Conservation (phyloP, 2,113 vertebrate species). For the Cettia cetti region DNA sequence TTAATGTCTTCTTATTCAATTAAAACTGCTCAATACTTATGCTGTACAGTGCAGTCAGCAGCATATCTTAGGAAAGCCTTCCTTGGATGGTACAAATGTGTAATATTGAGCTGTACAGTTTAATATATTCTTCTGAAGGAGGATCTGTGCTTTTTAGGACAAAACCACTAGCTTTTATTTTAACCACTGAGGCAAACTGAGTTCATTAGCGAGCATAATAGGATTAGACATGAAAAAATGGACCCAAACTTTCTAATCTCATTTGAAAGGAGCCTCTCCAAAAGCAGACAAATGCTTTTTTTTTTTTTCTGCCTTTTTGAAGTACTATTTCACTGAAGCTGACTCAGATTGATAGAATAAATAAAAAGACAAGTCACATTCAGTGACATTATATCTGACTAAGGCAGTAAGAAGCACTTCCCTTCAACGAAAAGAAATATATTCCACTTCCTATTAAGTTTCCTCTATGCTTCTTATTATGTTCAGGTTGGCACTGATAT, state of each 20-base stretch:
- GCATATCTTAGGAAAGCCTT: not conserved
- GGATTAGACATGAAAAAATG: constrained; percentile 59
- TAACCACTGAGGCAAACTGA: constrained; percentile 52
- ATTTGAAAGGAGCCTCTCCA: constrained; percentile 55
- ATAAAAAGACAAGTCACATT: constrained; percentile 47
- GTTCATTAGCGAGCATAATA: constrained; percentile 66
- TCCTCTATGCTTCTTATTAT: constrained; percentile 8
- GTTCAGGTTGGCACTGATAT: constrained; percentile 14
- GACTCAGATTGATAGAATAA: constrained; percentile 53
- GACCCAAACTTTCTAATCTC: constrained; percentile 52
- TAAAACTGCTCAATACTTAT: constrained; percentile 13
- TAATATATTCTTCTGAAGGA: constrained; percentile 41
- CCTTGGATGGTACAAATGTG: not conserved
- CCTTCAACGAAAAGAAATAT: constrained; percentile 1
- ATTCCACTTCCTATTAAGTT: constrained; percentile 41
- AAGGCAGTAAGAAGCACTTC: constrained; percentile 31
- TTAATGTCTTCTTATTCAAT: constrained; percentile 50
- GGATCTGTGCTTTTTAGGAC: constrained; percentile 45
- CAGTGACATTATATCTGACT: constrained; percentile 48
- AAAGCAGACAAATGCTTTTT: constrained; percentile 48
- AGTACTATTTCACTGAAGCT: constrained; percentile 5
- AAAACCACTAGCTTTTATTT: constrained; percentile 43
- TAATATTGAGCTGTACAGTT: not conserved
- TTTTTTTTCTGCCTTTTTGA: constrained; percentile 43
- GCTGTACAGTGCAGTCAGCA: not conserved